Base-by-base conservation (phyloP, 2,113 vertebrate genomes). In the Chlorodrepanis virens region DNA sequence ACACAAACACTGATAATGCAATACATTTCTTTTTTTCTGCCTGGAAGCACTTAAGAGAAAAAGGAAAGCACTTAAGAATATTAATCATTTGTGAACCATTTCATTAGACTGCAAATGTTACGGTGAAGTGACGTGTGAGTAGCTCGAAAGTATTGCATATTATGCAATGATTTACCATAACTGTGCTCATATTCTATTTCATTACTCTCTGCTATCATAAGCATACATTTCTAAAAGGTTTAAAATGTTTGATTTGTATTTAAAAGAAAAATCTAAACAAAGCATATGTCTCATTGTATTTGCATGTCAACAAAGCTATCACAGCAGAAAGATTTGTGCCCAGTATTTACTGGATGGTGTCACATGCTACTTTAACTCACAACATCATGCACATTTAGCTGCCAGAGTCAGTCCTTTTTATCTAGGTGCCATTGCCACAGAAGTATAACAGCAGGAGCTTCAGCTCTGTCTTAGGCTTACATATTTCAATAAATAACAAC, bases 41-140 rank as follows among this genome's bases (percentile, higher is more conserved):
- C 71, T 97, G 82, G 90, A 93, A 95, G 92, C 92, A 86, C 94
- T 97, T 94, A 96, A 97, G 82, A 93, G 90, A 80, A 95, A 94
- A 94, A 88, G 50, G 33, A 93, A 94, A 93, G 92, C 95, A 94
- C 94, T 97, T 96, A 97, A 95, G 85, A 96, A 93, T 96, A 97
- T 96, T 97, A 96, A 97, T 97, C 90, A 96, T 95, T 93, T 93
- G 75, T 94, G 88, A 82, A 77, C 71, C 94, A 95, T 95, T 96
- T 96, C 94, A 95, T 97, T 95, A 95, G 71, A 70, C 56, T 86
- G 68, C 67, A 81, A 94, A 95, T 86, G 90, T 90, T 96, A 92
- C 0, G 6, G 90, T 83, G 90, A 96, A 96, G 75, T 83, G 93
- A 94, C 56, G 9, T 90, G 82, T 70, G 80, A 93, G 96, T 69